phyloP scores from a whole-genome alignment of 2,113 vertebrate species.

The Heteronetta atricapilla region DNA sequence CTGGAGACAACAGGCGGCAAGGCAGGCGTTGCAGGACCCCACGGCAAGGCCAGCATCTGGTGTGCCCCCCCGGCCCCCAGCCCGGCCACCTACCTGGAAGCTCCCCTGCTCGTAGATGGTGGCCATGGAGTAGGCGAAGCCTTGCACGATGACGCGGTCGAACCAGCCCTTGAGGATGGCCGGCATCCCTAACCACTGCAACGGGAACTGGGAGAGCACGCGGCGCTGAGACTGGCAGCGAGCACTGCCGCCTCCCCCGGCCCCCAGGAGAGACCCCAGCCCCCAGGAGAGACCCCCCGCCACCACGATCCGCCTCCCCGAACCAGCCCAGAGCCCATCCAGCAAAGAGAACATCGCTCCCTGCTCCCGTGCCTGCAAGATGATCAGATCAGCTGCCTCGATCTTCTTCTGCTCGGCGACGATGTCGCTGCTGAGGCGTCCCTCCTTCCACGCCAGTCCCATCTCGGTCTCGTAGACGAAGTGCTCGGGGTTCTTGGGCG shows the following conservation, averaged over 20 bases:
- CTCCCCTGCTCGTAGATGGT: conserved; percentile 75
- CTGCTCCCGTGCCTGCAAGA: conserved; percentile 80
- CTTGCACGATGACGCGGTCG: conserved; percentile 75
- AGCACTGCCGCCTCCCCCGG: background rate
- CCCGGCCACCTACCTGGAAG: conserved; percentile 73
- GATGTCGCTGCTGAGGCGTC: conserved; percentile 76
- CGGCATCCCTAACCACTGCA: conserved; percentile 84
- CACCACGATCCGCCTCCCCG: background rate
- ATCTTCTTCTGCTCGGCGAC: conserved; percentile 80
- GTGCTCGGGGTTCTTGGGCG: conserved; percentile 64
- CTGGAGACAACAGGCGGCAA: conserved; percentile 50
- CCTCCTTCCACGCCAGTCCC: conserved; percentile 75
- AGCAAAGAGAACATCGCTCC: too few relatives aligned
- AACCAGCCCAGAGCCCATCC: background rate
- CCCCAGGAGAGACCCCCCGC: background rate
- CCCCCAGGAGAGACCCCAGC: background rate
- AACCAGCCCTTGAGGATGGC: conserved; percentile 87
- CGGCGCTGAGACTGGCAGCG: background rate
- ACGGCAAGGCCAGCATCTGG: background rate
- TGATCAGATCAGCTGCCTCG: conserved; percentile 77
- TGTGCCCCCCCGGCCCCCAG: too few relatives aligned
- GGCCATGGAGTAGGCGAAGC: conserved; percentile 73
- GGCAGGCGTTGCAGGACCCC: background rate
- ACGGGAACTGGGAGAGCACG: conserved; percentile 74
- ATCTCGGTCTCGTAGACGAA: conserved; percentile 76